Base-by-base conservation (phyloP, 2,888 invertebrate species). In the Pherbina coryleti region DNA sequence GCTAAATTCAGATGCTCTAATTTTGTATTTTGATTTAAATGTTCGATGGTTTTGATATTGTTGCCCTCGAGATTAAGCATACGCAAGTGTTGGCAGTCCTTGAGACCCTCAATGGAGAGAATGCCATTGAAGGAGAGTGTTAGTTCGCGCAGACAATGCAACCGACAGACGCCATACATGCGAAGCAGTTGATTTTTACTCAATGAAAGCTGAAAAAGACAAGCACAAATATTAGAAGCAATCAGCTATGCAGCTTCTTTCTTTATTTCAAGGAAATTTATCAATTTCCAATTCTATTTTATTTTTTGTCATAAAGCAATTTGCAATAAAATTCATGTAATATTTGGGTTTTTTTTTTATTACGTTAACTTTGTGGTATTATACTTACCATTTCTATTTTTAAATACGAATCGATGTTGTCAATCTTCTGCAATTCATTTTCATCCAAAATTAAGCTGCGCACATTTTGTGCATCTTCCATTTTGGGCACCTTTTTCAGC, bases 21-120 rank as follows among this genome's bases (percentile, higher is more conserved):
- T 86, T 94, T 94, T 66, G 93, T 91, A 88, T 96, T 97, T 83
- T 94, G 93, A 86, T 95, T 94, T 81, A 98, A 91, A 90, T 96
- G 96, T 86, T 97, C 97, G 86, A 97, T 95, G n/a, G 94, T 93
- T 92, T 97, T 97, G 84, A 98, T 95, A 86, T 95, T 97, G 90
- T 98, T 98, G 80, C 95, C 96, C 90, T 95, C 93, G 81, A 98
- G 91, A 90, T 96, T 96, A 73, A 98, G 91, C 86, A 94, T 94
- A 86, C 94, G 94, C 79, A 98, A 91, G 86, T 95, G 94, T 74
- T 92, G 91, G 82, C 98, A 92, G 79, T 97, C 96, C 88, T 96
- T 96, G 17, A 97, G 91, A 11, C 97, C 97, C 89, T 98, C 97
- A 85, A 97, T 96, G 77, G 95, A 95, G 64, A 96, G 91, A 82